Evolutionary conservation across 2,888 invertebrate genomes (phyloP), one percentile per base, ranked within the genome.

Genomic region (Schrankia costaestrigalis): DNA sequence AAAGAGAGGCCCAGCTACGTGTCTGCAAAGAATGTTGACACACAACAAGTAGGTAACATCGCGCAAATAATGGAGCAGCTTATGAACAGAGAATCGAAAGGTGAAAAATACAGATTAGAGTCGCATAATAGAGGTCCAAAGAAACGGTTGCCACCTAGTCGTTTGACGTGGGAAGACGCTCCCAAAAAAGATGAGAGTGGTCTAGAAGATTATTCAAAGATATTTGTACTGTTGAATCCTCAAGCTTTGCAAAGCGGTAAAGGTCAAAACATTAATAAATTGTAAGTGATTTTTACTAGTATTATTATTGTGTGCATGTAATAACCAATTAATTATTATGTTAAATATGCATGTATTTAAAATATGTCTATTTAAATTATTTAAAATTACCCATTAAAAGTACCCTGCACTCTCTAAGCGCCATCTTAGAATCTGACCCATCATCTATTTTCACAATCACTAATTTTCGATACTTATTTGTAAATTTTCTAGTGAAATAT

Each of bases 221-320:
- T 81, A 25, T 77, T 69, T 26, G 48, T 83, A 9, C 51, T 83
- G 31, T 44, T 81, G 18, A 70, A 77, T 39, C 68, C 76, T 11
- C 42, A 58, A 23, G 70, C 61, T 8, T 23, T 72, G 4, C 37
- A 56, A 45, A 62, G 56, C 5, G 67, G 54, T 40, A 35, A 47
- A 44, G 59, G 58, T 52, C 53, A 60, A 34, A 53, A 57, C 3
- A 35, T 81, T 3, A 59, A 50, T 36, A 58, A 61, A 26, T 39
- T 79, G 83, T 83, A 54, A 80, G 83, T 80, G 38, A 14, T 10
- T 46, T 12, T 24, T 21, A 17, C 11, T 12, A 6, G 11, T n/a
- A 8, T 3, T 19, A 5, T 19, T 7, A 19, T 19, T 19, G 7
- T 2, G 3, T n/a, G 19, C 8, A 5, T 19, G 2, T 21, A 1